Conservation (phyloP, 2,888 invertebrate species). For the Amphipoea lucens region DNA sequence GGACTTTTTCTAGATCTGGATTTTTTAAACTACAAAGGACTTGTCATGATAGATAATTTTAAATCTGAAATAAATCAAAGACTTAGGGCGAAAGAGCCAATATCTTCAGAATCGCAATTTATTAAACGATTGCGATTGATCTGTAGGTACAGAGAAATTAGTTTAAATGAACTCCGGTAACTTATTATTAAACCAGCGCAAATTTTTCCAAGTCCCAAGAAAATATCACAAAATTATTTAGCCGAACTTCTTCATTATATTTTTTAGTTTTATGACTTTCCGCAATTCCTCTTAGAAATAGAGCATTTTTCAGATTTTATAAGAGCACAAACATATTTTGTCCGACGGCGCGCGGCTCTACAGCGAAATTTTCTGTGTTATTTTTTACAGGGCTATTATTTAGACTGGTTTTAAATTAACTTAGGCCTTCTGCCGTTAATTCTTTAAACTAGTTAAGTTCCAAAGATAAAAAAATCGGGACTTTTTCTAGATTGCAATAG, state of each 20-base stretch:
- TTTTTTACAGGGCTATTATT: neutral
- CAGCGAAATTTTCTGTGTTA: neutral
- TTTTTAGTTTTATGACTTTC: neutral
- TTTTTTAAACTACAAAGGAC: neutral
- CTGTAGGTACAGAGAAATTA: neutral
- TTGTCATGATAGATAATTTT: neutral
- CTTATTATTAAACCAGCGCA: too few relatives aligned
- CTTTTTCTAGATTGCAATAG: neutral
- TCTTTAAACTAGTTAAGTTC: neutral
- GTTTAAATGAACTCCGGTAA: neutral
- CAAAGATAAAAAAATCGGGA: neutral
- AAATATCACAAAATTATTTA: neutral
- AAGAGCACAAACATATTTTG: neutral
- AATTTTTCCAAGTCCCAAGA: neutral
- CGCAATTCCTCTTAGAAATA: neutral
- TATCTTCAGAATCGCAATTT: neutral
- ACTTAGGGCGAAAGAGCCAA: neutral
- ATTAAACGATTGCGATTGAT: neutral
- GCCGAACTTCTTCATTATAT: accelerated
- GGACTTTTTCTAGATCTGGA: neutral
- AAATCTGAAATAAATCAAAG: neutral
- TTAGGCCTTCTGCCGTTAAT: neutral
- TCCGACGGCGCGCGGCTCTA: neutral
- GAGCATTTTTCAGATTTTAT: neutral
- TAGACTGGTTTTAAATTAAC: neutral